Base-by-base conservation (phyloP, 2,113 vertebrate species). In the Probosciger aterrimus region DNA sequence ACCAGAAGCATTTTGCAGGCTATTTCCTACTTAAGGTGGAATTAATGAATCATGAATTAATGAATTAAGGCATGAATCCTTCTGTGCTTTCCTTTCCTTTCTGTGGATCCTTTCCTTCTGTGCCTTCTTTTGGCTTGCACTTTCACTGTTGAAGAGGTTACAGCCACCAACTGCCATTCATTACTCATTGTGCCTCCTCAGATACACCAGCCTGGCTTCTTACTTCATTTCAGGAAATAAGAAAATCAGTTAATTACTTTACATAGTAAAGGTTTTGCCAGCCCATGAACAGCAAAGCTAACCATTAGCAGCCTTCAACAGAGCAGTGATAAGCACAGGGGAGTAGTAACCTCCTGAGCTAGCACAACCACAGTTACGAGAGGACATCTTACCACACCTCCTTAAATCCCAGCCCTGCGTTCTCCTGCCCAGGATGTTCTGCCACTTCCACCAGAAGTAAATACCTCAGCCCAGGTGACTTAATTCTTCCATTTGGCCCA, bases 351-450 rank as follows among this genome's bases (percentile, higher is more conserved):
- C 14, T 81, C 68, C 17, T 22, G 17, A 90, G 41, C 27, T 67
- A 75, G 46, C 19, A 75, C 31, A 53, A 52, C 14, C 30, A 28
- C 6, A 6, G n/a, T 41, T 68, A 41, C 5, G 49, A 94, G 35
- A 75, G 6, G 7, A 55, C 23, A 14, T 22, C 2, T 68, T 52
- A 33, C 7, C 1, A 1, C 31, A 85, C 4, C 1, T 5, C 18
- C 35, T 68, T 67, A 76, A 71, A 87, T 64, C 8, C 18, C 18
- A 60, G 9, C 27, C 33, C 35, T 52, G 15, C 43, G 30, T 35
- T 82, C 8, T 41, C 8, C 25, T 86, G 33, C 15, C 28, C 15
- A 55, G 10, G 28, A 15, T 37, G 9, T n/a, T 78, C 43, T 44
- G 9, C 16, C 12, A 62, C 78, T 84, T 70, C 46, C 7, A 67